These are phyloP conservation scores for Drosophila kambysellisi DNA, from an alignment of 2,888 invertebrate species.

Conservation along the genomic window DNA sequence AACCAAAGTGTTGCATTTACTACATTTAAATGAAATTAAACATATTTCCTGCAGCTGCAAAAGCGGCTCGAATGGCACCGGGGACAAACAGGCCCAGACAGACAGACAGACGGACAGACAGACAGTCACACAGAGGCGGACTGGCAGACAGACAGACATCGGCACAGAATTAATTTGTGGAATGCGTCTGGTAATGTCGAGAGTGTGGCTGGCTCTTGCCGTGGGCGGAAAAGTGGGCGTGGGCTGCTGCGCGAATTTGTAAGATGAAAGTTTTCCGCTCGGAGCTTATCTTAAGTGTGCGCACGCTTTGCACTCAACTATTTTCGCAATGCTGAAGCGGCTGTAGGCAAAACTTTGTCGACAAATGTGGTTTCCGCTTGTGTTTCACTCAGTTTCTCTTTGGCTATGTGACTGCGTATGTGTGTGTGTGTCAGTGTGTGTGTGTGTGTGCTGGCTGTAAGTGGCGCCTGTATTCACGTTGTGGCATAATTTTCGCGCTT, in stretches of 20 bases:
- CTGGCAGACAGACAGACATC: conserved; percentile 36
- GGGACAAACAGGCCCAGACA: conserved; percentile 17
- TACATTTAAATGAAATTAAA: conserved; percentile 78
- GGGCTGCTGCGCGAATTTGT: conserved; percentile 60
- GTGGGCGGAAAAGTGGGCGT: background rate
- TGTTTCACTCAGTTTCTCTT: conserved; percentile 20
- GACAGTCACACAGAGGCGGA: background rate
- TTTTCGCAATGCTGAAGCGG: conserved; percentile 50
- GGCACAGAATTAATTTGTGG: conserved; percentile 75
- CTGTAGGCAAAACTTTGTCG: conserved; percentile 70
- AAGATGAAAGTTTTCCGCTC: conserved; percentile 77
- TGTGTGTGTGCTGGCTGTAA: conserved; percentile 61
- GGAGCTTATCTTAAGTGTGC: conserved; percentile 78
- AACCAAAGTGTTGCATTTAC: conserved; percentile 79
- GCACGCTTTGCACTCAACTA: conserved; percentile 78
- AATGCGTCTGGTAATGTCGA: conserved; percentile 52
- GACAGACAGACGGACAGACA: background rate
- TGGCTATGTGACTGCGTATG: conserved; percentile 9
- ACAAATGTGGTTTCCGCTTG: conserved; percentile 71
- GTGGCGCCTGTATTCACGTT: conserved; percentile 72
- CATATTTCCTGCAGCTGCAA: conserved; percentile 76
- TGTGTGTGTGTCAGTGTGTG: conserved; percentile 21
- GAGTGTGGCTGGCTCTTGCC: background rate
- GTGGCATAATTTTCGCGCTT: conserved; percentile 78
- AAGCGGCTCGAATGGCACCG: conserved; percentile 36